Conservation (phyloP, 2,113 vertebrate species). For the Cyprinus carpio region DNA sequence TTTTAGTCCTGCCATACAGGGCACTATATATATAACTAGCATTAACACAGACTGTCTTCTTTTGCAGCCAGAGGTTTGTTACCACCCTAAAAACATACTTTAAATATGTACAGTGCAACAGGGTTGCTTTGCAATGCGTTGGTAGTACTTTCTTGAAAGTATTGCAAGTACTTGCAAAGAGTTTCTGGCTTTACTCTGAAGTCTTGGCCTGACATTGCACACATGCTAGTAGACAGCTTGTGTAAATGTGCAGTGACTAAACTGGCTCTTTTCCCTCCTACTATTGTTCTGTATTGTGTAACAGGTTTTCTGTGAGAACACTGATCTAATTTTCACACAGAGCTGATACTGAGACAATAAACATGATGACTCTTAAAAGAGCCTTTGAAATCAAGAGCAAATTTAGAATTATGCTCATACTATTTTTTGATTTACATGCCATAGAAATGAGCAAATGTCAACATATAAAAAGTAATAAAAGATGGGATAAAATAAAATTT, state of each 20-base stretch:
- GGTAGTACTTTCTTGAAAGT: background rate
- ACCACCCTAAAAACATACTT: background rate
- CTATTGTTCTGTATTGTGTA: slow-evolving; percentile 5
- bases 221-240: background rate
- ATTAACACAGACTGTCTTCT: background rate
- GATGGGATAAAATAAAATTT: too few species aligned
- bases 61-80: background rate
- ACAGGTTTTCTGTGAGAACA: slow-evolving; percentile 21
- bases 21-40: background rate
- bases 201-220: slow-evolving; percentile 1
- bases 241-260: slow-evolving; percentile 18
- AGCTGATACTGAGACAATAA: slow-evolving; percentile 7
- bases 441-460: background rate
- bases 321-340: slow-evolving; percentile 9
- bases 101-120: background rate
- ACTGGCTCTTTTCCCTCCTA: slow-evolving; percentile 16
- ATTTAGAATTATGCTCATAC: too few species aligned
- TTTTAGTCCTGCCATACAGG: background rate
- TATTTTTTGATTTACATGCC: background rate
- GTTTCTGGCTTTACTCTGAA: background rate
- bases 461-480: too few species aligned
- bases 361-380: background rate
- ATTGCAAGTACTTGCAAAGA: background rate
- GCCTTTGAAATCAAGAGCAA: background rate
- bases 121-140: background rate